A percentile compares a stretch with the other conserved stretches of the same genome.
phyloP scores from a whole-genome alignment of 2,888 invertebrate species.

The Drosophila fungiperda region DNA sequence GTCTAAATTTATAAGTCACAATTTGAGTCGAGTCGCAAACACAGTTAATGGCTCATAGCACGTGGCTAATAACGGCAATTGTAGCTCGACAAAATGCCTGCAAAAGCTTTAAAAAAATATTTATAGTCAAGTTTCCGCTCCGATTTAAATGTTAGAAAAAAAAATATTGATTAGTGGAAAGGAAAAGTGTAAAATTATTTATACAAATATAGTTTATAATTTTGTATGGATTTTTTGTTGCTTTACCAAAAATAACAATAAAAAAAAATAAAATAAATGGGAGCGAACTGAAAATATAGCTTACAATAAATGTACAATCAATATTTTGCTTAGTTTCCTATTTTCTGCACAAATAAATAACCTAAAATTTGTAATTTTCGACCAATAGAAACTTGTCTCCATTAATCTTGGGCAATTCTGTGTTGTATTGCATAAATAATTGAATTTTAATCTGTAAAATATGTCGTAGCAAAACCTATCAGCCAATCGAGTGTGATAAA shows the following conservation, averaged over 20 bases:
- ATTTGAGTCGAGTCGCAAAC: constrained; percentile 12
- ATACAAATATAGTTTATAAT: background rate
- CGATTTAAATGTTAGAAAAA: background rate
- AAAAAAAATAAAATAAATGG: background rate
- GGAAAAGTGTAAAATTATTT: background rate
- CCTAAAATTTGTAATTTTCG: background rate
- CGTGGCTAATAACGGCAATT: constrained; percentile 41
- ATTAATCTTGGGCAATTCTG: constrained; percentile 38
- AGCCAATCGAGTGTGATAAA: constrained; percentile 44
- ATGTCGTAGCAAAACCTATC: constrained; percentile 44
- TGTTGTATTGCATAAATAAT: constrained; percentile 7
- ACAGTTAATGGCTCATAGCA: constrained; percentile 37
- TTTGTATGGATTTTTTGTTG: background rate
- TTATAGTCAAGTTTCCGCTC: constrained; percentile 2
- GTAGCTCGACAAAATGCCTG: constrained; percentile 5
- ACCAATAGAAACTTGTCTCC: constrained; percentile 3
- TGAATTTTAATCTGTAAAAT: constrained; percentile 46
- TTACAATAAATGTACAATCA: background rate
- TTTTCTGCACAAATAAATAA: background rate
- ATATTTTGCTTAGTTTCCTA: background rate
- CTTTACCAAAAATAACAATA: background rate
- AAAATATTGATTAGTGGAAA: background rate
- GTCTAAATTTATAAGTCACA: constrained; percentile 21
- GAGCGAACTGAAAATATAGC: background rate
- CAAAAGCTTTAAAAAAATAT: constrained; percentile 39